Evolutionary conservation across 2,797 vertebrate genomes (phyloP), one percentile per base, ranked within the genome.

Genomic region (Hypotaenidia okinawae): DNA sequence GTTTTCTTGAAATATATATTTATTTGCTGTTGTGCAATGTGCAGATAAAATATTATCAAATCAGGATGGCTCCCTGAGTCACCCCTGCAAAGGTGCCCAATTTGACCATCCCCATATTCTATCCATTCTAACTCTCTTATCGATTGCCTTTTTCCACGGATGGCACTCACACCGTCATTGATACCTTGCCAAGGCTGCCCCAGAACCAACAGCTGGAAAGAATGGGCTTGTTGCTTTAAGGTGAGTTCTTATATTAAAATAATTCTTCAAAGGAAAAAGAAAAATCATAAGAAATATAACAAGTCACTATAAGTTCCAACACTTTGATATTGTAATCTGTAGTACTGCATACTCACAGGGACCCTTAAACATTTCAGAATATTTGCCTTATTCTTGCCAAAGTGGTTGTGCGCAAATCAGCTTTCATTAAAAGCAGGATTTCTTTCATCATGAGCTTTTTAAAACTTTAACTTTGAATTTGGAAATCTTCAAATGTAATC

Each of bases 401-500:
- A 57, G 47, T 8, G 30, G 45, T 21, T 78, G 41, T 37, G 52
- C 67, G 41, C 28, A 43, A 21, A n/a, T 82, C 45, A 28, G 37
- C 57, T 76, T 47, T n/a, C 85, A 82, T 45, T 74, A 82, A 32
- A 87, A 93, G 23, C 47, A 76, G 17, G 66, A 57, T 76, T 52
- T 70, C 39, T 88, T 79, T 88, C 32, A 37, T 93, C 1, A 0
- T 5, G 54, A 74, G 43, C n/a, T 57, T 69, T 94, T 89, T 76
- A 90, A 74, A 4, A 11, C 27, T 80, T 82, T 33, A 4, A 3
- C 32, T 76, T 59, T 82, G 66, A 73, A 54, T 86, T 82, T 72
- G 35, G 63, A 86, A 87, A 61, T 64, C 73, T 82, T 91, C 51
- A 63, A 35, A 87, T 70, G 41, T 49, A 91, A 79, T 82, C 87